These are phyloP conservation scores for Ditylenchus dipsaci DNA, from an alignment of 1,140 invertebrate species.

Conservation along the genomic window DNA sequence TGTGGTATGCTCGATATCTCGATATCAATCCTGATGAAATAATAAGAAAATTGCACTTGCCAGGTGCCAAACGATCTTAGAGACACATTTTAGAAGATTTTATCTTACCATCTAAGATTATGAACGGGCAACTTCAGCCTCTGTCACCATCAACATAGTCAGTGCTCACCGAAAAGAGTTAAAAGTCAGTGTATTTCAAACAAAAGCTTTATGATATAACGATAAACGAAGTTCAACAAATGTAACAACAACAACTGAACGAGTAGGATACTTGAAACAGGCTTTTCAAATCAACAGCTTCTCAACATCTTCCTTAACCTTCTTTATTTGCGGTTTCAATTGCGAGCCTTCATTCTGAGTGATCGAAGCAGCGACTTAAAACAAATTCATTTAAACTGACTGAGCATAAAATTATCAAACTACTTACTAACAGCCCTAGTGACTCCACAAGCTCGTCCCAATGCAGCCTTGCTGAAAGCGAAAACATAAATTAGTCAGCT, in stretches of 20 bases:
- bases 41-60: no score
- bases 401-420: background rate
- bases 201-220: background rate
- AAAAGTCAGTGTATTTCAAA: no score
- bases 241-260: slow-evolving; percentile 1
- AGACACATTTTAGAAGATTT: no score
- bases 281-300: slow-evolving; percentile 39
- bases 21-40: no score
- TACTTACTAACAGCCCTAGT: slow-evolving; percentile 74
- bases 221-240: slow-evolving; percentile 8
- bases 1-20: no score
- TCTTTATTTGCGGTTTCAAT: slow-evolving; percentile 81
- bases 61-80: no score
- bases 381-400: background rate
- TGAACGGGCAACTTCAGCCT: no score
- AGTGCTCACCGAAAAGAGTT: no score
- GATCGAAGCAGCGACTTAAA: slow-evolving; percentile 80
- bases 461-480: slow-evolving; percentile 72
- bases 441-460: slow-evolving; percentile 94
- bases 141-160: no score
- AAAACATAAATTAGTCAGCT: background rate
- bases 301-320: slow-evolving; percentile 47
- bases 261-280: slow-evolving; percentile 1
- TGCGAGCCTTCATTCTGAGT: slow-evolving; percentile 94
- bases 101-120: no score